Conservation (phyloP, 1,140 invertebrate species). For the Drosophila bocki region DNA sequence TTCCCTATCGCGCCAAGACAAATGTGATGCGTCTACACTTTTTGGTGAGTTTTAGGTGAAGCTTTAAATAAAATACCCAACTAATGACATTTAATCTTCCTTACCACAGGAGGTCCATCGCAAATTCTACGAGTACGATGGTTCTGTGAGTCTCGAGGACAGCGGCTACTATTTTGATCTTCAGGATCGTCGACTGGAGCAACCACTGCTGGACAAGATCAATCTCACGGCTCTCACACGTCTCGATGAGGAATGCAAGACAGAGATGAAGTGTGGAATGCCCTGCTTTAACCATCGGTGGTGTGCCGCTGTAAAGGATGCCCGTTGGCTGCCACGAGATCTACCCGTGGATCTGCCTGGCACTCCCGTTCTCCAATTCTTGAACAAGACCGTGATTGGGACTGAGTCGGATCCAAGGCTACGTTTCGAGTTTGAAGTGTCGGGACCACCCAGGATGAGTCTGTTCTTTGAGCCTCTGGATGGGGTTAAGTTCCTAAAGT, state of each 20-base stretch:
- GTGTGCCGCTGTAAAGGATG: constrained; percentile 47
- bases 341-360: constrained; percentile 52
- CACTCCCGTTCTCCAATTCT: constrained; percentile 32
- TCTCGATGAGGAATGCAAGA: constrained; percentile 87
- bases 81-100: no score
- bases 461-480: constrained; percentile 48
- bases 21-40: constrained; percentile 90
- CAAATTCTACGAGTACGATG: constrained; percentile 87
- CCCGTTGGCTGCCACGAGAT: constrained; percentile 62
- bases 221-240: constrained; percentile 86
- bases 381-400: constrained; percentile 42
- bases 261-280: constrained; percentile 90
- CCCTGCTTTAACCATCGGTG: constrained; percentile 89
- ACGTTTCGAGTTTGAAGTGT: constrained; percentile 53
- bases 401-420: constrained; percentile 12
- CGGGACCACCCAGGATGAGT: constrained; percentile 89
- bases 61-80: no score
- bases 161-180: constrained; percentile 90
- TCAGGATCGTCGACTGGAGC: constrained; percentile 89
- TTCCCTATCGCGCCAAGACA: constrained; percentile 90
- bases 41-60: constrained; percentile 85
- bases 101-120: constrained; percentile 87
- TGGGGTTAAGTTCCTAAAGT: constrained; percentile 55
- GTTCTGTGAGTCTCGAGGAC: constrained; percentile 86
- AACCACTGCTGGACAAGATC: constrained; percentile 86